Conservation (phyloP, 1,140 invertebrate genomes). For the Pseudachorutes palmiensis region DNA sequence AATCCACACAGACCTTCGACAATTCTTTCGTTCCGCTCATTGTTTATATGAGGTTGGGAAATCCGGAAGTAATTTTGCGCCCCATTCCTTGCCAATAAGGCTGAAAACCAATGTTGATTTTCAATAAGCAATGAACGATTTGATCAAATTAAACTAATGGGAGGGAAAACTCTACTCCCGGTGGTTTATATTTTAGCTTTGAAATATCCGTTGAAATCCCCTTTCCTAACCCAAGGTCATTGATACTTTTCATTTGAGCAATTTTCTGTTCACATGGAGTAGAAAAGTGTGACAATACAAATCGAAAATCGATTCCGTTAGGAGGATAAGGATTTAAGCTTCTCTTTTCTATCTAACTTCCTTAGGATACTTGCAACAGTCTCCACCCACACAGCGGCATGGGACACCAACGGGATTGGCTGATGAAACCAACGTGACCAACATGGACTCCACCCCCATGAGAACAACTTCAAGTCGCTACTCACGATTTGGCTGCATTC, state of each 20-base stretch:
- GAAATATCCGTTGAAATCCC: too few relatives aligned
- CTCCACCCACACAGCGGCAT: slow-evolving; percentile 18
- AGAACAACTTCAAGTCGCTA: background rate
- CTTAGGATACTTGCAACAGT: slow-evolving; percentile 36
- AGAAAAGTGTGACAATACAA: slow-evolving; percentile 13
- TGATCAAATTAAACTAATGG: too few relatives aligned
- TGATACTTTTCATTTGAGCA: background rate
- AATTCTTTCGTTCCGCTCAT: too few relatives aligned
- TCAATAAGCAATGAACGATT: too few relatives aligned
- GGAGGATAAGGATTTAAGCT: background rate
- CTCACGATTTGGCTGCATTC: slow-evolving; percentile 27
- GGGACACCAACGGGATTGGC: slow-evolving; percentile 22
- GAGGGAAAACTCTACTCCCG: background rate
- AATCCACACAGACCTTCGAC: too few relatives aligned
- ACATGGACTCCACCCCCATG: slow-evolving; percentile 28
- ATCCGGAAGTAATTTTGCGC: too few relatives aligned
- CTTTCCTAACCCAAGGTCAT: slow-evolving; percentile 6
- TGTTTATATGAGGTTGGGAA: too few relatives aligned
- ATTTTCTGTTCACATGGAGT: slow-evolving; percentile 5
- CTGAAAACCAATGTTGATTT: too few relatives aligned
- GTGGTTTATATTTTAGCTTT: background rate
- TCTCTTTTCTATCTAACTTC: slow-evolving; percentile 6
- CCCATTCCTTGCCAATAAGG: too few relatives aligned
- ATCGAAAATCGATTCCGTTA: background rate
- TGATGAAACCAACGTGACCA: slow-evolving; percentile 31